Percentiles rank a stretch among this genome's conserved stretches.
Evolutionary conservation across 1,140 invertebrate genomes (phyloP).

Genomic region (Trichonephila clavata): DNA sequence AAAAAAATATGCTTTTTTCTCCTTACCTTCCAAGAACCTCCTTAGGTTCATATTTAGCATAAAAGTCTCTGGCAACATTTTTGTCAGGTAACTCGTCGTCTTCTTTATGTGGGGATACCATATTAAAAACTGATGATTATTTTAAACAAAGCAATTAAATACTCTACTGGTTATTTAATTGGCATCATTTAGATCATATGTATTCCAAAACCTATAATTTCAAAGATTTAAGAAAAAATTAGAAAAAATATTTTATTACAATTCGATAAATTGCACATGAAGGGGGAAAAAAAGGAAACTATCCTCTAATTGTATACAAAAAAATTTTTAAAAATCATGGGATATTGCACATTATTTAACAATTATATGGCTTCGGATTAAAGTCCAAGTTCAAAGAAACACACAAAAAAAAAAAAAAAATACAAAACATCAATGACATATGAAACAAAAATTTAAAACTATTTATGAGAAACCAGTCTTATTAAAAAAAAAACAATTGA

Average conservation of each 20-base stretch:
- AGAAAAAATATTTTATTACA: not conserved
- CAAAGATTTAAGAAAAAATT: too few relatives aligned
- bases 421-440: too few relatives aligned
- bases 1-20: not conserved
- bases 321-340: too few relatives aligned
- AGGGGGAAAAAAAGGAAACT: not conserved
- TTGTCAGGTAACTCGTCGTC: slow-evolving; percentile 81
- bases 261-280: not conserved
- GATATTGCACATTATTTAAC: too few relatives aligned
- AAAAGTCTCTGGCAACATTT: slow-evolving; percentile 86
- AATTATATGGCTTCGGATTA: too few relatives aligned
- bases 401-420: too few relatives aligned
- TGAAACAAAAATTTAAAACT: too few relatives aligned
- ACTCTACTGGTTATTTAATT: not conserved
- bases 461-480: too few relatives aligned
- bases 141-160: not conserved
- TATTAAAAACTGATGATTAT: slow-evolving; percentile 16
- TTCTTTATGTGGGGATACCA: slow-evolving; percentile 77
- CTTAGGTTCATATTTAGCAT: slow-evolving; percentile 98
- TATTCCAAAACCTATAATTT: not conserved
- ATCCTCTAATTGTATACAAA: not conserved
- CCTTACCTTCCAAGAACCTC: slow-evolving; percentile 96
- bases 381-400: too few relatives aligned
- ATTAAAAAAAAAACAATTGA: too few relatives aligned
- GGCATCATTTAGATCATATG: not conserved